Evolutionary conservation across 2,888 invertebrate genomes (phyloP), one percentile per base, ranked within the genome.

Genomic region (Stenichneumon culpator): DNA sequence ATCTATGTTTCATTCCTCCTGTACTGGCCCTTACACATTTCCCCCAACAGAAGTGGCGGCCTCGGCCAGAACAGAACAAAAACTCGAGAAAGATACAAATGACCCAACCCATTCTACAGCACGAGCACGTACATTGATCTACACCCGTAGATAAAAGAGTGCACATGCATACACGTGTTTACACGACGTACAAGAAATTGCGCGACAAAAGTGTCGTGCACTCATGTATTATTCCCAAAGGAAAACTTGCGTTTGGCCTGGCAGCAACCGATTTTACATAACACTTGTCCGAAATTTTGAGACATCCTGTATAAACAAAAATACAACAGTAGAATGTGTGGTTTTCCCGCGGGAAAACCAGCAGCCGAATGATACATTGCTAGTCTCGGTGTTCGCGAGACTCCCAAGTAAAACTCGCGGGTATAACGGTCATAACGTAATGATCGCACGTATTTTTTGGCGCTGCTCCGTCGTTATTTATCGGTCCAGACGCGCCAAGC

Each of bases 381-480:
- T 57, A 63, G 39, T 75, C 79, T 28, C 70, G 60, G 47, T 28
- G 63, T 69, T 74, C 70, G 70, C 50, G 83, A 83, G 67, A 83
- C 73, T 79, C 79, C 39, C 67, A 82, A 84, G 78, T 65, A 79
- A 83, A 86, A 83, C 84, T 83, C 85, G 84, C 75, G 83, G 79
- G 83, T 72, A 79, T 86, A 79, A 86, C 86, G 86, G 84, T 89
- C 89, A 89, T 87, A 88, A 88, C 82, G 88, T 89, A 89, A 89
- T 87, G 89, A 89, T 89, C 88, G 85, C 87, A 88, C 88, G 89
- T 89, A 89, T 88, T 87, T 87, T 80, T 86, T 60, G 70, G 52
- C 47, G 28, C 67, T 65, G 65, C 83, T 87, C 79, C 79, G 85
- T 72, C 85, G 86, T 87, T 88, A 89, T 89, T 87, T 89, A 87